Percentiles rank a stretch among this genome's conserved stretches.
These are phyloP conservation scores for Drosophila navojoa DNA, from an alignment of 1,140 invertebrate genomes.

Conservation along the genomic window DNA sequence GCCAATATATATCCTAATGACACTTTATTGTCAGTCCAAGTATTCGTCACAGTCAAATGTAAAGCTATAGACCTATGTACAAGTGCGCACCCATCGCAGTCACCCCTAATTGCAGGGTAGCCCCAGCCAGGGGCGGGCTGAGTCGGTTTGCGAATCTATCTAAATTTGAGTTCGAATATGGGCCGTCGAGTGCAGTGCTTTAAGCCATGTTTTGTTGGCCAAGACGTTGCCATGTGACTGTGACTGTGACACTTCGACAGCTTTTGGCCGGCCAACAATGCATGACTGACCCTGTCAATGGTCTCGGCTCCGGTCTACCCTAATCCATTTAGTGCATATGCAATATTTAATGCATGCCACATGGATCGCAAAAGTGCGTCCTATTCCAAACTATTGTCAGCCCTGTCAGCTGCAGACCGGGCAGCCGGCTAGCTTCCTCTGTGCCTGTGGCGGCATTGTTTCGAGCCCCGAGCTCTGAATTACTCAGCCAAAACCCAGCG, in stretches of 20 bases:
- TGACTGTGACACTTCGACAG: constrained; percentile 69
- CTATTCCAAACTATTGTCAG: constrained; percentile 62
- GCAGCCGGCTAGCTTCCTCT: neutral
- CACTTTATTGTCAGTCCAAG: constrained; percentile 51
- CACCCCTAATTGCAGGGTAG: constrained; percentile 39
- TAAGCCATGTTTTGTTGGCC: constrained; percentile 15
- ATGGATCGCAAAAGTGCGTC: constrained; percentile 69
- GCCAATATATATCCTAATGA: constrained; percentile 68
- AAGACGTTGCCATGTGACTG: constrained; percentile 34
- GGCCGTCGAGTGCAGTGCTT: neutral
- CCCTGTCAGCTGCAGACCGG: constrained; percentile 36
- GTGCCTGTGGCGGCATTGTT: constrained; percentile 63
- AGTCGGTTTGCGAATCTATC: neutral
- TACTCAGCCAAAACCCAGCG: constrained; percentile 5
- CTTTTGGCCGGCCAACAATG: constrained; percentile 77
- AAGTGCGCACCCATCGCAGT: constrained; percentile 10
- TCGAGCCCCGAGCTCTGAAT: constrained; percentile 32
- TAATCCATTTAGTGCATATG: constrained; percentile 75
- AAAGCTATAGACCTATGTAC: constrained; percentile 23
- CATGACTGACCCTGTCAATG: constrained; percentile 81
- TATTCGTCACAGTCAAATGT: constrained; percentile 65
- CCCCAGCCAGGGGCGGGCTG: neutral
- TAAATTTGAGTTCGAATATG: constrained; percentile 12
- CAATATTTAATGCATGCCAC: constrained; percentile 75
- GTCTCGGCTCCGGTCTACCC: constrained; percentile 17